phyloP scores from a whole-genome alignment of 2,888 invertebrate species.

The Drosophila infuscata region DNA sequence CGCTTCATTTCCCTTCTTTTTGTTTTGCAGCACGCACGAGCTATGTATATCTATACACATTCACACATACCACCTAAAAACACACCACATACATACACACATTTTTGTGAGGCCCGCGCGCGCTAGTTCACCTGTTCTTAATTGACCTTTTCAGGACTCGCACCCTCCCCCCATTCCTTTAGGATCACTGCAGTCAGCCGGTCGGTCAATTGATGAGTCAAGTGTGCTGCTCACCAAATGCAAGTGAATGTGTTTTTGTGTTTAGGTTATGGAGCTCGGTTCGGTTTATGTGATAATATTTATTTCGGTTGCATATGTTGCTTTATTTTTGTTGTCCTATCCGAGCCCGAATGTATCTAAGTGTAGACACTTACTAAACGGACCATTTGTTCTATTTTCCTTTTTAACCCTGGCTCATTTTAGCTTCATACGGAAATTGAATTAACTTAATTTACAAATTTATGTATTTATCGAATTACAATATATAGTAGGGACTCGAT shows the following conservation, averaged over 20 bases:
- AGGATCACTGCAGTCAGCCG: conserved; percentile 45
- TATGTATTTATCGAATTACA: neutral
- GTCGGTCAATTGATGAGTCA: conserved; percentile 34
- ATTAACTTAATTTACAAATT: neutral
- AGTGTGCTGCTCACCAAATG: conserved; percentile 32
- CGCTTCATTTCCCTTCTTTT: conserved; percentile 6
- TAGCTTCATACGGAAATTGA: neutral
- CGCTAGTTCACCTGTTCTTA: conserved; percentile 74
- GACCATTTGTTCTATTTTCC: conserved; percentile 22
- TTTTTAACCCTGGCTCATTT: neutral
- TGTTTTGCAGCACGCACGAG: conserved; percentile 23
- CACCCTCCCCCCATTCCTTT: conserved; percentile 26
- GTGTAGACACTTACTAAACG: neutral
- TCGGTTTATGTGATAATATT: conserved; percentile 3
- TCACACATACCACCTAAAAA: neutral
- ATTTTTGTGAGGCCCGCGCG: conserved; percentile 38
- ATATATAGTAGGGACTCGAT: neutral
- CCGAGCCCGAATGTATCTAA: neutral
- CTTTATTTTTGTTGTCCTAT: neutral
- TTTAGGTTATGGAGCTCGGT: conserved; percentile 1
- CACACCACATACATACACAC: neutral
- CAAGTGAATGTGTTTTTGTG: conserved; percentile 7
- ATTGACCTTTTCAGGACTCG: conserved; percentile 71
- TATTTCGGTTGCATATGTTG: conserved; percentile 6
- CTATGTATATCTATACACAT: conserved; percentile 6